These are phyloP conservation scores for Phylloscopus trochilus DNA, from an alignment of 2,113 vertebrate genomes.

Conservation along the genomic window DNA sequence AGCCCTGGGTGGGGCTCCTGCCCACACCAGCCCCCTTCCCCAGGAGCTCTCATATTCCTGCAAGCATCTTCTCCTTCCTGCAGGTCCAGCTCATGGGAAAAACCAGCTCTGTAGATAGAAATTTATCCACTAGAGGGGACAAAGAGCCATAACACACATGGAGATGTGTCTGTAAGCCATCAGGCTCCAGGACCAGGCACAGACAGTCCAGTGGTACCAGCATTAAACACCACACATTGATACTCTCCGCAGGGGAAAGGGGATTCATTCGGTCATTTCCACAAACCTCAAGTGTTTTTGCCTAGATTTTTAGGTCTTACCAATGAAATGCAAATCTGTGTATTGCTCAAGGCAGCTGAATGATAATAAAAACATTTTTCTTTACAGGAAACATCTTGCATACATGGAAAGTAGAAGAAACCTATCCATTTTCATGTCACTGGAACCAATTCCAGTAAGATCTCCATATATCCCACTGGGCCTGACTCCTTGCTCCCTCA, in stretches of 20 bases:
- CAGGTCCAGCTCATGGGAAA: neutral
- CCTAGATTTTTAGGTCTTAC: neutral
- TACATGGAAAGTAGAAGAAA: neutral
- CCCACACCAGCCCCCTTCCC: neutral
- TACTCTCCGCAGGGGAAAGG: neutral
- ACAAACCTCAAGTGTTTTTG: neutral
- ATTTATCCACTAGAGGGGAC: conserved; percentile 36
- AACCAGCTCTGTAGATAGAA: neutral
- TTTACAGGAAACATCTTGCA: neutral
- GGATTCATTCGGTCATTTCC: neutral
- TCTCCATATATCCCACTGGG: neutral
- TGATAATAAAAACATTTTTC: neutral
- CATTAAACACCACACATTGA: neutral
- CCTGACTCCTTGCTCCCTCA: neutral
- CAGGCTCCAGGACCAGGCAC: rapidly evolving
- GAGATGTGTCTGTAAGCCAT: neutral
- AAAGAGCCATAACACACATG: neutral
- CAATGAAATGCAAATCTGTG: neutral
- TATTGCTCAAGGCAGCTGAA: neutral
- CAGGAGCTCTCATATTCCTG: neutral
- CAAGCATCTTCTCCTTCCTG: neutral
- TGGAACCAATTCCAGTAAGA: neutral
- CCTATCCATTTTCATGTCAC: neutral
- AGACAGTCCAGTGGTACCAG: neutral
- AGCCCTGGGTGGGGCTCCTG: neutral